Evolutionary conservation across 2,888 invertebrate genomes (phyloP).

Genomic region (Xanthia togata): DNA sequence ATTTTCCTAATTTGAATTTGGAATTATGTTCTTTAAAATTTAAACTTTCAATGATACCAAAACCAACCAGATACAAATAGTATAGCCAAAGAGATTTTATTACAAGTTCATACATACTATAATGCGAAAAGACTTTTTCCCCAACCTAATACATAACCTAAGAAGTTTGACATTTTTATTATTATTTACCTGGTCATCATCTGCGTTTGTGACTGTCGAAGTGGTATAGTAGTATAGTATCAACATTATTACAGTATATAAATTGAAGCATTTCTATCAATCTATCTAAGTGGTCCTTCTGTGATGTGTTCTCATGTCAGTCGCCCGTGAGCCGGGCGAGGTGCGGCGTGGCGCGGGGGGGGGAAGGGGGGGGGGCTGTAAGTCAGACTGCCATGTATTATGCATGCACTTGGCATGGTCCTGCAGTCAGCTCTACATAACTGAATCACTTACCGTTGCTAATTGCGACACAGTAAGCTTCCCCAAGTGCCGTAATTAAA

Average conservation of each 20-base stretch:
- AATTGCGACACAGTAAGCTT: conserved; percentile 43
- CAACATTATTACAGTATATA: background rate
- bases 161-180: too few relatives aligned
- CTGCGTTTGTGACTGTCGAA: too few relatives aligned
- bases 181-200: background rate
- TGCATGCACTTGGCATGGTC: conserved; percentile 34
- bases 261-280: background rate
- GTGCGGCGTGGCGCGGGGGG: background rate
- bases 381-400: conserved; percentile 45
- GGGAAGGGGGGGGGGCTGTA: background rate
- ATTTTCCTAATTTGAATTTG: too few relatives aligned
- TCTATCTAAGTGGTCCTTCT: conserved; percentile 20
- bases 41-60: too few relatives aligned
- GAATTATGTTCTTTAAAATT: too few relatives aligned
- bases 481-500: conserved; percentile 31
- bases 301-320: background rate
- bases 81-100: too few relatives aligned
- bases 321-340: background rate
- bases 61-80: too few relatives aligned
- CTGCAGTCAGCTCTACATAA: conserved; percentile 51
- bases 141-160: too few relatives aligned
- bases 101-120: too few relatives aligned
- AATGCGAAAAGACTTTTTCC: too few relatives aligned
- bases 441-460: conserved; percentile 40
- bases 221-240: background rate